phyloP scores from a whole-genome alignment of 2,888 invertebrate species.

The Hemaris fuciformis region DNA sequence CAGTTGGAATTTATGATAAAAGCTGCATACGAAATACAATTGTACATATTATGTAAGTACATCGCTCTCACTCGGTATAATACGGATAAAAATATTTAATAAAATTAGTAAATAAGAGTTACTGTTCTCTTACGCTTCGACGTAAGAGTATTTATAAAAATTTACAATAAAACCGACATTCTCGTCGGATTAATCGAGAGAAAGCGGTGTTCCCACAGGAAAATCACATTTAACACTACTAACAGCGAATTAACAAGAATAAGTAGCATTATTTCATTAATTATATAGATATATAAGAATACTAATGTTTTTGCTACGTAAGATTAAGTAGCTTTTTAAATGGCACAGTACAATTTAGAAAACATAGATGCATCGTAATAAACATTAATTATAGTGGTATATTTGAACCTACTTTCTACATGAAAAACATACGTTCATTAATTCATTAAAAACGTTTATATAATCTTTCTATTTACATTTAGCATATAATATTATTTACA shows the following conservation, averaged over 20 bases:
- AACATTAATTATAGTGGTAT: slow-evolving; percentile 12
- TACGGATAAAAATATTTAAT: background rate
- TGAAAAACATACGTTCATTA: slow-evolving; percentile 35
- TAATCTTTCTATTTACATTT: slow-evolving; percentile 41
- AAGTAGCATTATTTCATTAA: background rate
- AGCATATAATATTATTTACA: slow-evolving; percentile 54
- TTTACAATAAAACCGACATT: too few species aligned
- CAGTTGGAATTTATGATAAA: background rate
- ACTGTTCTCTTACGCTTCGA: background rate
- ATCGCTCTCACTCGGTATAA: background rate
- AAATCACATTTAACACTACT: background rate
- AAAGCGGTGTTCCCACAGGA: background rate
- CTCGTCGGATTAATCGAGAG: background rate
- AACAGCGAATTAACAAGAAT: slow-evolving; percentile 10
- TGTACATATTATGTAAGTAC: background rate
- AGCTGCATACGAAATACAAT: slow-evolving; percentile 9
- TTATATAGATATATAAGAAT: background rate
- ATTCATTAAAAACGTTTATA: slow-evolving; percentile 36
- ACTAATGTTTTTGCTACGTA: slow-evolving; percentile 16
- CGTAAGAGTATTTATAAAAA: background rate
- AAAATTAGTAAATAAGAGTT: background rate
- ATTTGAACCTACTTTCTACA: slow-evolving; percentile 20
- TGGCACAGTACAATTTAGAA: slow-evolving; percentile 63
- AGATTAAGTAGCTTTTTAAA: slow-evolving; percentile 44
- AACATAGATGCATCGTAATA: slow-evolving; percentile 7